Base-by-base conservation (phyloP, 1,140 invertebrate genomes). In the Periplaneta americana region DNA sequence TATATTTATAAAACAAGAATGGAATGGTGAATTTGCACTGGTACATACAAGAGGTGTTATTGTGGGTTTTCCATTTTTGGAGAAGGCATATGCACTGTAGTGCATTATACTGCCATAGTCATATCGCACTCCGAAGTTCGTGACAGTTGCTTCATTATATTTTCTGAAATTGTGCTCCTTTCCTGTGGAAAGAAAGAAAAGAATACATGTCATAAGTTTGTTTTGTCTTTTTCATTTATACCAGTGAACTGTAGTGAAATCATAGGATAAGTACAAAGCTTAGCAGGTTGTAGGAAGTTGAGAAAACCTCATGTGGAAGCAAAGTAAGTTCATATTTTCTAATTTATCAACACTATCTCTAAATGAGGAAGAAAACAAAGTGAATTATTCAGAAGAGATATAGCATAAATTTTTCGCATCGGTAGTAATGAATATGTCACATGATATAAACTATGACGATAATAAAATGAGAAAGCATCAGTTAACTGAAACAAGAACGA, bases 81-180 rank as follows among this genome's bases (percentile, higher is more conserved):
- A 94, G 87, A 96, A 97, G 17, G 95, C 94, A 75, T 91, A 92
- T 18, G 91, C 88, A 0, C 93, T 95, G 85, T 97, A 96, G 86
- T 97, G 96, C 95, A 96, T 96, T 1, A 97, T 93, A 82, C 94
- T 96, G 76, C 91, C 91, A 85, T 94, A 96, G 87, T 96, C 95
- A 83, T 95, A 95, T 17, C 84, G 83, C 33, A 91, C 87, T 5
- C 90, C 90, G 81, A 91, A 93, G 84, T 93, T 92, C 0, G 91
- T 92, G 17, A 94, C 91, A 8, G 90, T 91, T 9, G n/a, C 15
- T 75, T 79, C 34, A 35, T 48, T 80, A 83, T 94, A 94, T 85
- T 94, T 95, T 37, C 91, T 91, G 85, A 95, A 95, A 85, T 95
- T 94, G 84, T 92, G 90, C 84, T 92, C 91, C 32, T 88, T 90